Conservation (phyloP, 2,797 vertebrate genomes). For the Acanthopagrus latus region DNA sequence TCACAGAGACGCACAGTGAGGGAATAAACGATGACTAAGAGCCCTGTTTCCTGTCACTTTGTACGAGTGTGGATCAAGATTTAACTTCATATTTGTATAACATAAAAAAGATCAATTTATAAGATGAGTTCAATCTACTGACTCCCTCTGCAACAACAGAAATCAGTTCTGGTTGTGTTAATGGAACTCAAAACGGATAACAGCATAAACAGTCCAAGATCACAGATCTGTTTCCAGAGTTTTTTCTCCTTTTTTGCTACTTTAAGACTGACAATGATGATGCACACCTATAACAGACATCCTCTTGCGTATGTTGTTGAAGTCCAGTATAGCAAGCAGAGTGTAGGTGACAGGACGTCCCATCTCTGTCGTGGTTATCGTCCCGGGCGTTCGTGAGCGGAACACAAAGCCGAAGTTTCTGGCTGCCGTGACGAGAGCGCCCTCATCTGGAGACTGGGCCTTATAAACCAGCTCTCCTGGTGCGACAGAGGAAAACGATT, state of each 20-base stretch:
- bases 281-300: conserved; percentile 94
- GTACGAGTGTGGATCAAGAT: neutral
- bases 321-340: conserved; percentile 94
- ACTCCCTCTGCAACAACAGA: neutral
- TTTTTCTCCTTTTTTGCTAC: neutral
- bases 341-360: conserved; percentile 90
- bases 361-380: conserved; percentile 91
- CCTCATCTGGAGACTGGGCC: conserved; percentile 95
- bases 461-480: conserved; percentile 93
- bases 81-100: conserved; percentile 20
- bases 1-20: conserved; percentile 18
- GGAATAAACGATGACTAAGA: conserved; percentile 17
- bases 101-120: neutral
- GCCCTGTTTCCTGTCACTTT: conserved; percentile 6
- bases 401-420: conserved; percentile 96
- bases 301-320: conserved; percentile 95
- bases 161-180: neutral
- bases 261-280: neutral
- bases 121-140: neutral
- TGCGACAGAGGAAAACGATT: neutral
- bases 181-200: neutral
- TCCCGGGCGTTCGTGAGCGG: conserved; percentile 91
- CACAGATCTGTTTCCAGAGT: neutral
- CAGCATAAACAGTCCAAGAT: neutral
- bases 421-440: conserved; percentile 92